Percentiles rank a stretch among this genome's conserved stretches.
phyloP scores from a whole-genome alignment of 2,113 vertebrate genomes.

The Sorex fumeus region DNA sequence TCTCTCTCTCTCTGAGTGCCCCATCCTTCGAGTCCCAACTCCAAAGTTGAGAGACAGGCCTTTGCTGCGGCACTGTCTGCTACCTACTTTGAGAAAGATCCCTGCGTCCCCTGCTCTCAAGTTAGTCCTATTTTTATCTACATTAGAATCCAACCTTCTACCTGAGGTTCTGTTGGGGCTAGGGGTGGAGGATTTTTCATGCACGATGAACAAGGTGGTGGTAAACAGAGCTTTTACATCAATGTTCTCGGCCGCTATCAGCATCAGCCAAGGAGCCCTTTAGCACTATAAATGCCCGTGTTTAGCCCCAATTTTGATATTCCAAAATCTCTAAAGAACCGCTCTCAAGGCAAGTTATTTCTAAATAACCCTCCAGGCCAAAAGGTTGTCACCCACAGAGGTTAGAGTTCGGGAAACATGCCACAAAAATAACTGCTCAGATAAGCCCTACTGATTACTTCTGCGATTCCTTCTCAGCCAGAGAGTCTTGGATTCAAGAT shows the following conservation, averaged over 20 bases:
- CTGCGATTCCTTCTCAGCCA: background rate
- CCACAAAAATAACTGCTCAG: background rate
- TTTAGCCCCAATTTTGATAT: background rate
- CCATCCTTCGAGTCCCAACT: background rate
- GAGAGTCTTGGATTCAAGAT: background rate
- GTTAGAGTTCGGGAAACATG: background rate
- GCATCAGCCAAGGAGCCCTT: background rate
- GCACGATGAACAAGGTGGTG: background rate
- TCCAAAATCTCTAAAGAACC: background rate
- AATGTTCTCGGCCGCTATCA: background rate
- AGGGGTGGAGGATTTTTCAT: no score
- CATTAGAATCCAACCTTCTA: background rate
- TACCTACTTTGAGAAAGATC: background rate
- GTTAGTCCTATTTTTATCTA: background rate
- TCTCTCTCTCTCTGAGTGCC: background rate
- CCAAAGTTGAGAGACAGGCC: no score
- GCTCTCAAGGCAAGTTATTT: background rate
- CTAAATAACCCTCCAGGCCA: background rate
- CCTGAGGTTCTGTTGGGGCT: background rate
- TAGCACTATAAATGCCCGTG: background rate
- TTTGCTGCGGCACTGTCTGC: no score
- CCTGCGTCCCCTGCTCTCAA: background rate
- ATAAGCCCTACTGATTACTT: background rate
- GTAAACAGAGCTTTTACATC: background rate
- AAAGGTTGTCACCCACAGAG: background rate